phyloP scores from a whole-genome alignment of 2,113 vertebrate genomes.

The Columba livia region DNA sequence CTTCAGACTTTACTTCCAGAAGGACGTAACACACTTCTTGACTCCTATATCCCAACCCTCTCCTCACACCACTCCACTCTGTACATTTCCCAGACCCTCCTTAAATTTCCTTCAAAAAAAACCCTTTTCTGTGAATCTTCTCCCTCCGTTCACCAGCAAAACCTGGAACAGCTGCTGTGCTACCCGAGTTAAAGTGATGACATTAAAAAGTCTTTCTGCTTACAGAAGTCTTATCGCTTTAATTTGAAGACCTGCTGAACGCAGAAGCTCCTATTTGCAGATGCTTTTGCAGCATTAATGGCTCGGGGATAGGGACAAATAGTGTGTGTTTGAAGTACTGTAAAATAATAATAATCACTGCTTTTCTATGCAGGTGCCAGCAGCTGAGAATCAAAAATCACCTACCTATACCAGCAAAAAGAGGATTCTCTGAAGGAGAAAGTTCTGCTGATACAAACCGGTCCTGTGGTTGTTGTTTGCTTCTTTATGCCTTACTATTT shows the following conservation, averaged over 20 bases:
- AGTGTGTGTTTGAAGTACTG: background rate
- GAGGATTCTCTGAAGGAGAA: constrained; percentile 67
- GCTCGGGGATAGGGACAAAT: background rate
- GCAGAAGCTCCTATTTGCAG: background rate
- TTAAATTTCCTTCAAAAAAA: background rate
- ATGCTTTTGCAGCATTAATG: background rate
- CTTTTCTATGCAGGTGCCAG: constrained; percentile 61
- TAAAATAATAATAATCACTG: background rate
- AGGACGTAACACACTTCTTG: background rate
- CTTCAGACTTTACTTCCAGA: background rate
- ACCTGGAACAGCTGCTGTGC: background rate
- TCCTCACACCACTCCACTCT: background rate
- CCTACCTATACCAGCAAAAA: constrained; percentile 60
- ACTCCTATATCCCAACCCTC: background rate
- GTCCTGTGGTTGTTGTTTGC: background rate
- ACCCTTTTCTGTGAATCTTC: background rate
- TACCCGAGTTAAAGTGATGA: background rate
- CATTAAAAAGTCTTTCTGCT: background rate
- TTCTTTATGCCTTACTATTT: constrained; percentile 46
- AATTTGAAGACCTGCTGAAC: background rate
- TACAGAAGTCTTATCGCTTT: background rate
- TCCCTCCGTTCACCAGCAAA: background rate
- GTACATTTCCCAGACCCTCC: background rate
- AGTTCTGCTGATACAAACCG: constrained; percentile 25
- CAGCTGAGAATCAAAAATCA: constrained; percentile 55